Base-by-base conservation (phyloP, 2,888 invertebrate genomes). In the Dendrolimus pini region DNA sequence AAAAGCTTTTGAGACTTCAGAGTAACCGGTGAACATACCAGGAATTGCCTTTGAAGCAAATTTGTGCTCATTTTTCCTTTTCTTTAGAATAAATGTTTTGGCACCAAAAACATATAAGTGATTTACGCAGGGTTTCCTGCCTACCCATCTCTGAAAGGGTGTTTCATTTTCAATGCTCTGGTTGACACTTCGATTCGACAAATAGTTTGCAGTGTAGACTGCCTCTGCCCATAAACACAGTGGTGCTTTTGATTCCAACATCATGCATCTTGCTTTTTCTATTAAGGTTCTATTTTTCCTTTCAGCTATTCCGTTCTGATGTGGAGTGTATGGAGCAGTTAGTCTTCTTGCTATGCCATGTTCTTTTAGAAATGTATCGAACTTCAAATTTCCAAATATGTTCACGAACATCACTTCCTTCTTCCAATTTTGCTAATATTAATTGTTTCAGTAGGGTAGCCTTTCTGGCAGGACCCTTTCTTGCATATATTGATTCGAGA, bases 41-140 rank as follows among this genome's bases (percentile, higher is more conserved):
- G n/a, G 8, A 14, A 14, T 18, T 53, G 53, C 10, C 8, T 53
- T 53, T 14, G 53, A 7, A 1, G 53, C 53, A 53, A 53, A 53
- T 53, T 53, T 53, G 1, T 18, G 18, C 14, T 53, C 53, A 8
- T 8, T 53, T 53, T 8, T 12, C 14, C 14, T 53, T 18, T 53
- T 53, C 14, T 53, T 53, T 18, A 53, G 10, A 8, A 53, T 18
- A 53, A 53, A 53, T 18, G 53, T 18, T 18, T 53, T 7, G 7
- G 53, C n/a, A 53, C 53, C 53, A 53, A 53, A 53, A 14, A 53
- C 53, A 53, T 53, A 12, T 12, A 53, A 53, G 53, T 53, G 53
- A 53, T 8, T 53, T 53, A 13, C 53, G n/a, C 8, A 53, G 14
- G 53, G 53, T 14, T 14, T 53, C 1, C 53, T 13, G 14, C 53